Percentiles rank a stretch among this genome's conserved stretches.
Evolutionary conservation across 2,888 invertebrate species (phyloP).

Genomic region (Drosophila nigritarsus): DNA sequence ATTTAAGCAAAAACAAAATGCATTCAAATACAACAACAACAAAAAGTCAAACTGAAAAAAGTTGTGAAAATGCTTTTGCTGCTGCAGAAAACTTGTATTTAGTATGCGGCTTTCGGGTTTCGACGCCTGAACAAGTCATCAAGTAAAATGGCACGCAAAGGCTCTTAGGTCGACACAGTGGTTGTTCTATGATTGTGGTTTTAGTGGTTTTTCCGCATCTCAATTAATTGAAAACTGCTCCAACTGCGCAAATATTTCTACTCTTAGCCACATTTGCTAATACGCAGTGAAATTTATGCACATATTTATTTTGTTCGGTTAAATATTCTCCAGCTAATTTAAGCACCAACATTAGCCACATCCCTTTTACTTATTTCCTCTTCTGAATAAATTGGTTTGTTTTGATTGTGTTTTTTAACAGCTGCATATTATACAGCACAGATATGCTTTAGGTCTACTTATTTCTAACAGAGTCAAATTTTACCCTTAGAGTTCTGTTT

Average conservation of each 20-base stretch:
- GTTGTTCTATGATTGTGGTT: background rate
- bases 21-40: background rate
- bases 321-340: background rate
- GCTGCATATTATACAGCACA: background rate
- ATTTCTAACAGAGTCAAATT: background rate
- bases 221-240: constrained; percentile 41
- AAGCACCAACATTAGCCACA: background rate
- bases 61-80: constrained; percentile 29
- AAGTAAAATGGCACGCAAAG: constrained; percentile 25
- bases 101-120: constrained; percentile 25
- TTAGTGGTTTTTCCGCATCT: constrained; percentile 12
- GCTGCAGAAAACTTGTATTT: constrained; percentile 37
- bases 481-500: background rate
- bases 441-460: background rate
- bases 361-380: background rate
- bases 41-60: constrained; percentile 1
- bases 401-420: background rate
- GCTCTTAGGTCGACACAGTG: constrained; percentile 9
- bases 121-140: constrained; percentile 25
- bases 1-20: constrained; percentile 18
- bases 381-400: background rate
- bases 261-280: background rate
- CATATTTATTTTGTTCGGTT: background rate
- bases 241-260: constrained; percentile 14
- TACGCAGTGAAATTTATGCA: background rate